Base-by-base conservation (phyloP, 2,113 vertebrate species). In the Neopipo cinnamomea region DNA sequence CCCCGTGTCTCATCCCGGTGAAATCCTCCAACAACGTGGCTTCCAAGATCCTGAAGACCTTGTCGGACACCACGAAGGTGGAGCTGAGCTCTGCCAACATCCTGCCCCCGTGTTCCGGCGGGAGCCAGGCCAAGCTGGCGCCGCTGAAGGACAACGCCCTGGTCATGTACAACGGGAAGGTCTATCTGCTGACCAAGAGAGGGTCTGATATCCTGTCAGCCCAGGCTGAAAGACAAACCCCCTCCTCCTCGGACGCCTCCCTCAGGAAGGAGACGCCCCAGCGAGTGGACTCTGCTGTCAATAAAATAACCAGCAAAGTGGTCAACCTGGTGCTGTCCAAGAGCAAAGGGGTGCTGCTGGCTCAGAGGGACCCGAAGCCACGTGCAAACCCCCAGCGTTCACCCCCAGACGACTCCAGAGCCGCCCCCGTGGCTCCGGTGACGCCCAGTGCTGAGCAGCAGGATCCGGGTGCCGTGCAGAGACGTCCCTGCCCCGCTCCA, bases 101-200 rank as follows among this genome's bases (percentile, higher is more conserved):
- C 53, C 85, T 97, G 39, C 76, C 96, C 1, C 55, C 79, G 7
- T 61, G 35, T 7, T 5, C 59, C 23, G 9, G 58, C 33, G 31
- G 33, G 8, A 12, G 18, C n/a, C 58, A 25, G 23, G n/a, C 35
- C 58, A 37, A 25, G 58, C 35, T 61, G 4, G 10, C 35, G 15
- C 58, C 59, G 35, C 59, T 61, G 6, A 37, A 37, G 59, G 59
- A 37, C 59, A 61, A 61, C 35, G 59, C 98, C 55, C 94, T 99
- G 76, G 97, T 99, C 70, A 98, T 99, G 98, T 99, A 95, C 97
- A 98, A 99, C 39, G 98, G 98, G 53, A 99, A 98, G 59, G 88
- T 99, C 55, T 99, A 98, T 95, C 95, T 98, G 28, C 96, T 99
- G 94, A 97, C 98, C 85, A 98, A 97, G 94, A 98, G 96, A 93